Evolutionary conservation across 2,797 vertebrate genomes (phyloP).

Genomic region (Pachyuromys duprasi): DNA sequence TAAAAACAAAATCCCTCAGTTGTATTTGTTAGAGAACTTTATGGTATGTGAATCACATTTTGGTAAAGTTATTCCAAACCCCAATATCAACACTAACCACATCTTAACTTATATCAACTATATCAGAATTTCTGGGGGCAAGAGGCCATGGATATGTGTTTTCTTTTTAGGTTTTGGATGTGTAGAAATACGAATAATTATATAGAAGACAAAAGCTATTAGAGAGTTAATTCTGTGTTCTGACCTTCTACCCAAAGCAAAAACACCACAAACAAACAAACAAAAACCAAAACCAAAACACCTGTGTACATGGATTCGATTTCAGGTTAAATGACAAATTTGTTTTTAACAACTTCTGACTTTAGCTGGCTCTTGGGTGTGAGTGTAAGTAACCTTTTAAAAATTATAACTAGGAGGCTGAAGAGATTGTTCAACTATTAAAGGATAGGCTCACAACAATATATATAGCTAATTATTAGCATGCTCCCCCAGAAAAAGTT

Average conservation of each 20-base stretch:
- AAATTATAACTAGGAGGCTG: background rate
- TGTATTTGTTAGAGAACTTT: background rate
- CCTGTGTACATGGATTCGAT: conserved; percentile 16
- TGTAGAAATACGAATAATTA: background rate
- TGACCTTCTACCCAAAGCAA: background rate
- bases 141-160: background rate
- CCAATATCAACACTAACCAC: background rate
- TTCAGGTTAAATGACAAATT: conserved; percentile 28
- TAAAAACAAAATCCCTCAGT: background rate
- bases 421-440: background rate
- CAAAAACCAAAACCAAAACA: background rate
- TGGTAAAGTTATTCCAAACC: background rate
- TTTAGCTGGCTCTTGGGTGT: background rate
- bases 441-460: background rate
- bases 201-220: background rate
- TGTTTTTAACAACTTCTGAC: conserved; percentile 37
- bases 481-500: background rate
- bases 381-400: conserved; percentile 6
- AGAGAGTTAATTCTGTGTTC: background rate
- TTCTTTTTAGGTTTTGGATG: conserved; percentile 9
- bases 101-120: background rate
- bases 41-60: background rate
- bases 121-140: conserved; percentile 39
- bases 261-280: background rate
- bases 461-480: background rate